These are phyloP conservation scores for Entelurus aequoreus DNA, from an alignment of 2,113 vertebrate species.

Conservation along the genomic window DNA sequence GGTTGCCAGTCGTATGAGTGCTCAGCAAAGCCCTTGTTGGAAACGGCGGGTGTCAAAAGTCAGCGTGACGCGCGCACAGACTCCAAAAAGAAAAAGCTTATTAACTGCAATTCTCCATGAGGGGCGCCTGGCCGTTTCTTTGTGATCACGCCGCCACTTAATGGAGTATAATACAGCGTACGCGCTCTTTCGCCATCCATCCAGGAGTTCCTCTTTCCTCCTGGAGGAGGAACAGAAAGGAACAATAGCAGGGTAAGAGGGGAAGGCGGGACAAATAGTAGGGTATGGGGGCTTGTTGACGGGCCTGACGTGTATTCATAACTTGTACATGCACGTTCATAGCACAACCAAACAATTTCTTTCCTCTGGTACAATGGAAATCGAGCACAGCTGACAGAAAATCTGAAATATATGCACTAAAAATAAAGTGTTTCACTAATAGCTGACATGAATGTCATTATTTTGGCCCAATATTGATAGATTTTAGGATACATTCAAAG, in stretches of 20 bases:
- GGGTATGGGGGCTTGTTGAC: conserved; percentile 66
- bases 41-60: conserved; percentile 68
- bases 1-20: conserved; percentile 52
- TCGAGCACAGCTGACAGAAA: not conserved
- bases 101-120: conserved; percentile 65
- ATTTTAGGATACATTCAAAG: no score
- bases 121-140: conserved; percentile 73
- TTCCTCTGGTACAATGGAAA: not conserved
- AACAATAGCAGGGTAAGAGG: conserved; percentile 67
- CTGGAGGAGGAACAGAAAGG: conserved; percentile 41
- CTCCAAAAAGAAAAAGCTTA: conserved; percentile 60
- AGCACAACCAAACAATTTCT: conserved; percentile 51
- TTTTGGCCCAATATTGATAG: no score
- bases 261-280: conserved; percentile 67
- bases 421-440: not conserved
- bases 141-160: conserved; percentile 76
- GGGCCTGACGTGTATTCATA: conserved; percentile 53
- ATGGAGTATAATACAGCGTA: conserved; percentile 75
- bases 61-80: conserved; percentile 59
- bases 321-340: conserved; percentile 30
- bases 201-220: conserved; percentile 53
- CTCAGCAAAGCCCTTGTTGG: conserved; percentile 60
- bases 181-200: conserved; percentile 70
- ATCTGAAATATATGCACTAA: not conserved
- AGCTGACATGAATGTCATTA: no score